phyloP scores from a whole-genome alignment of 2,113 vertebrate genomes.

The Paedocypris sp. region DNA sequence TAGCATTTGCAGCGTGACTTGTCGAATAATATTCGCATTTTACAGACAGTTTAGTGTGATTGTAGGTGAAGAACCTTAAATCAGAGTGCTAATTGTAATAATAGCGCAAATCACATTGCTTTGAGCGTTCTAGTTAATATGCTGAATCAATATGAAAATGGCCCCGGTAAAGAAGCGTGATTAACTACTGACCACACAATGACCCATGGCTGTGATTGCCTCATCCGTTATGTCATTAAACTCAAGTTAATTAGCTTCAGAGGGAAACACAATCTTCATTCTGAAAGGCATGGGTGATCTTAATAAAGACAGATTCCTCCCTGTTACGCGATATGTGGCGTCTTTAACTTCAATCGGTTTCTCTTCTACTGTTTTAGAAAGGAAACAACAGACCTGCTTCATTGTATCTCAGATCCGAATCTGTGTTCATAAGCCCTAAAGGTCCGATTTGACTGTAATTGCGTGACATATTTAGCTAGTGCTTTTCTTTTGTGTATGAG shows the following conservation, averaged over 20 bases:
- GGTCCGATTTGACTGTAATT: not conserved
- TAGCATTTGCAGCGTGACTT: no score
- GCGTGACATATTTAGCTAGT: not conserved
- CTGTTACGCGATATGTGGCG: not conserved
- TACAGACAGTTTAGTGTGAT: not conserved
- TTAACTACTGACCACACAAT: constrained; percentile 40
- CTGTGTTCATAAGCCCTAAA: not conserved
- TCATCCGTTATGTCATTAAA: constrained; percentile 44
- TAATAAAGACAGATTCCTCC: not conserved
- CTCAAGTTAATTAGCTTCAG: constrained; percentile 45
- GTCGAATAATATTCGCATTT: no score
- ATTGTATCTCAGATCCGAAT: not conserved
- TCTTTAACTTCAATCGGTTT: no score
- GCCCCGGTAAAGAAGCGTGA: constrained; percentile 43
- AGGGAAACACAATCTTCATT: constrained; percentile 17
- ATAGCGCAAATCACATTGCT: constrained; percentile 5
- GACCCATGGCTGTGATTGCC: constrained; percentile 46
- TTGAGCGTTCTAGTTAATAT: constrained; percentile 8
- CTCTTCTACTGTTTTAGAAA: no score
- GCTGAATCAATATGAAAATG: constrained; percentile 22
- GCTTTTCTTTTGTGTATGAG: not conserved
- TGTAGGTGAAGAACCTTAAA: not conserved
- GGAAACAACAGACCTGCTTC: not conserved
- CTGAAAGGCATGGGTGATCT: constrained; percentile 14
- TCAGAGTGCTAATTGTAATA: not conserved